Evolutionary conservation across 2,113 vertebrate genomes (phyloP).

Genomic region (Butastur rufipennis): DNA sequence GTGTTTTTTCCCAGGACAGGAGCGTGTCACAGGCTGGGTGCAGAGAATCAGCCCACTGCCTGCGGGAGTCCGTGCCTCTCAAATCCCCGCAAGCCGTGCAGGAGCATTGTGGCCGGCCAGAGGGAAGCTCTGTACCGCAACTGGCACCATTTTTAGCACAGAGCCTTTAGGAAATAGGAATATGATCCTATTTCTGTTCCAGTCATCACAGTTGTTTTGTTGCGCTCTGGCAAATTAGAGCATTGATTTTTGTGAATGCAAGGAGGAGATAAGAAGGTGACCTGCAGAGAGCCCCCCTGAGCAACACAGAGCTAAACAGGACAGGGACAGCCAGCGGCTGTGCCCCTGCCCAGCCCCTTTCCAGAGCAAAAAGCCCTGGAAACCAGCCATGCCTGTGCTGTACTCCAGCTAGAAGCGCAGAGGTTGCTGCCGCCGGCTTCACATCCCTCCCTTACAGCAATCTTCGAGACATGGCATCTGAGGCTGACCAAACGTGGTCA

Average conservation of each 20-base stretch:
- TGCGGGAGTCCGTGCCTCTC: rapidly evolving
- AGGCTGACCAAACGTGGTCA: neutral
- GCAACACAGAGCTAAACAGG: neutral
- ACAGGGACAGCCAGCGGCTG: rapidly evolving
- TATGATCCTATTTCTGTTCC: neutral
- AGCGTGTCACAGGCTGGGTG: neutral
- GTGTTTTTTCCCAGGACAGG: rapidly evolving
- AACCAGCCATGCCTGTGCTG: neutral
- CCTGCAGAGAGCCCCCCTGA: neutral
- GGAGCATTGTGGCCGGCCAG: neutral
- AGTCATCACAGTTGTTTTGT: neutral
- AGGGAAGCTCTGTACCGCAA: neutral
- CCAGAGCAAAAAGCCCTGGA: neutral
- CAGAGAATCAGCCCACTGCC: no score
- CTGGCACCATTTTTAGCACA: neutral
- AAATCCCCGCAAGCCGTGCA: rapidly evolving
- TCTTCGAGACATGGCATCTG: rapidly evolving
- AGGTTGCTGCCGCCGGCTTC: neutral
- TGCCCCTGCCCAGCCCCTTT: neutral
- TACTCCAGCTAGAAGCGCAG: neutral
- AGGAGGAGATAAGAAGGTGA: neutral
- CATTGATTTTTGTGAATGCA: neutral
- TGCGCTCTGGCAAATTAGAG: neutral
- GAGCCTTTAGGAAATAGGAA: neutral
- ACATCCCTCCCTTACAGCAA: neutral